Conservation (phyloP, 2,888 invertebrate species). For the Patella pellucida region DNA sequence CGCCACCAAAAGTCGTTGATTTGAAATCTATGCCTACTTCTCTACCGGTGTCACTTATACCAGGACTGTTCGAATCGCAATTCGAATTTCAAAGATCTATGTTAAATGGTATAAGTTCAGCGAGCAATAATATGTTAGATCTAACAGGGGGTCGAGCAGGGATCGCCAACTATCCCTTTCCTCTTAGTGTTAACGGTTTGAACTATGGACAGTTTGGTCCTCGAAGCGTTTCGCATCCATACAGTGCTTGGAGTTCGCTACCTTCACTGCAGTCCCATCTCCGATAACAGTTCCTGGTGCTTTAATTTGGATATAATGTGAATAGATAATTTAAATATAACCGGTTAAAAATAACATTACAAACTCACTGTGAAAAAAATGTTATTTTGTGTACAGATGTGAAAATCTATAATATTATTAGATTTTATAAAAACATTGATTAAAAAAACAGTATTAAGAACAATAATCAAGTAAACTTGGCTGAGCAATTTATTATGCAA, state of each 20-base stretch:
- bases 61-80: constrained; percentile 41
- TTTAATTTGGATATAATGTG: no score
- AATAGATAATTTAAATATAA: no score
- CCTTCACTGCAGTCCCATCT: background rate
- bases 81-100: constrained; percentile 29
- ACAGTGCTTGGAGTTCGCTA: constrained; percentile 4
- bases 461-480: no score
- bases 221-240: background rate
- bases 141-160: background rate
- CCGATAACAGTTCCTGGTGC: background rate
- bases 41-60: constrained; percentile 47
- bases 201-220: background rate
- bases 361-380: no score
- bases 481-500: no score
- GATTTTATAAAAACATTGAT: no score
- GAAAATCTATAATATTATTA: no score
- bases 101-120: background rate
- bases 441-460: no score
- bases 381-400: no score
- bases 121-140: background rate
- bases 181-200: constrained; percentile 16
- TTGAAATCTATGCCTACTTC: constrained; percentile 53
- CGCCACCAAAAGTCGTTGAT: constrained; percentile 66
- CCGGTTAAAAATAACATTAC: no score
- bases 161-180: constrained; percentile 14